Conservation (phyloP, 2,113 vertebrate genomes). For the Trematocara macrostoma region DNA sequence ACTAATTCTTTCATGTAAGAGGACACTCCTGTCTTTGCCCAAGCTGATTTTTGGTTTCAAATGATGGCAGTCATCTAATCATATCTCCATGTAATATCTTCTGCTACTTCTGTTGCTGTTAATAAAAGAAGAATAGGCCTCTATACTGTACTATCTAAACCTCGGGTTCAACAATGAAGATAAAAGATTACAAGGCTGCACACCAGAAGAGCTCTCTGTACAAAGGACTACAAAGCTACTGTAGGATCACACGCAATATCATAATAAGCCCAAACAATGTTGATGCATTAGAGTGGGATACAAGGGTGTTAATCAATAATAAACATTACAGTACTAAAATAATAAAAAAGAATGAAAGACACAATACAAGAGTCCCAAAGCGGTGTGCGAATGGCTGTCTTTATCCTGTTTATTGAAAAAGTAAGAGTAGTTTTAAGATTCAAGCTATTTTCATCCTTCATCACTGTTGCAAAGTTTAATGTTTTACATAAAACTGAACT, state of each 20-base stretch:
- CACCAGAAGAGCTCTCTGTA: neutral
- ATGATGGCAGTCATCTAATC: neutral
- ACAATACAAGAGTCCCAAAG: neutral
- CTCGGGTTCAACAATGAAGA: neutral
- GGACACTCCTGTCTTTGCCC: neutral
- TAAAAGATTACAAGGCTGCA: neutral
- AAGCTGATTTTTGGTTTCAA: neutral
- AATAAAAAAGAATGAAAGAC: neutral
- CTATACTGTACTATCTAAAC: neutral
- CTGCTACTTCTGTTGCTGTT: neutral
- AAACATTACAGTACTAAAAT: neutral
- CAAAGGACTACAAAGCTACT: neutral
- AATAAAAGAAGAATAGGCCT: neutral
- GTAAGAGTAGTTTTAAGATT: neutral
- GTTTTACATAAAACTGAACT: neutral
- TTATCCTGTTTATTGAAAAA: neutral
- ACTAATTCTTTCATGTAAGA: neutral
- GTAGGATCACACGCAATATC: neutral
- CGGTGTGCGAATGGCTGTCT: rapidly evolving
- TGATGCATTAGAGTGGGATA: neutral
- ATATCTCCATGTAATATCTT: neutral
- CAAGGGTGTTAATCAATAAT: neutral
- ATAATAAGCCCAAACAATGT: neutral
- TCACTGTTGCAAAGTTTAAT: neutral
- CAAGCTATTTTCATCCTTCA: neutral